Evolutionary conservation across 2,797 vertebrate species (phyloP), one percentile per base, ranked within the genome.

Genomic region (Schizopygopsis malacanthus): DNA sequence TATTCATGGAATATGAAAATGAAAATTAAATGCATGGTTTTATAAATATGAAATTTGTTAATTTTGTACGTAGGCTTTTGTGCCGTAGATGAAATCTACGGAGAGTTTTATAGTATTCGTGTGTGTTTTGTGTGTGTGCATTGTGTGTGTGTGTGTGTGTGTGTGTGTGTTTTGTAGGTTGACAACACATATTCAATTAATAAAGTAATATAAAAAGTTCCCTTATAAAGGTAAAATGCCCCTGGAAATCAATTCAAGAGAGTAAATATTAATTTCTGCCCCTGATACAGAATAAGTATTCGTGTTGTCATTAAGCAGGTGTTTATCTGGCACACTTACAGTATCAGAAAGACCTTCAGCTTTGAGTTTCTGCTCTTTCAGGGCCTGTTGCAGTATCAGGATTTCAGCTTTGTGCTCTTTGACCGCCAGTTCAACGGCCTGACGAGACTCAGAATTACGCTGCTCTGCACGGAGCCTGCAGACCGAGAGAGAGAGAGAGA

Each of bases 341-440:
- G 98, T 99, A 93, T 99, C 98, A 0, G 97, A 96, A n/a, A 99
- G 97, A 90, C 97, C 98, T 93, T 99, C 98, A 0, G 98, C 97
- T 92, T 99, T 99, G 70, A 99, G 96, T 89, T 98, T 99, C 94
- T 99, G 98, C 88, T 99, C 98, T 89, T 99, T 99, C 81, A 99
- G 96, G 39, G 97, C 97, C 93, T 99, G 98, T 91, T 99, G 98
- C 90, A 99, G 95, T 61, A 96, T 96, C 65, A 98, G 92, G 91
- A 99, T 99, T 94, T 99, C 98, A 4, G 97, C 96, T 91, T 99
- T 99, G 94, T 99, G 98, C 85, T 99, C 98, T 91, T 99, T 99
- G 45, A 99, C 97, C 0, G 98, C 98, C 88, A 97, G 94, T 76
- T 99, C 98, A 79, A 99, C 96, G 56, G 98, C 96, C 93, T 99